These are phyloP conservation scores for Artemisiospiza belli DNA, from an alignment of 2,113 vertebrate species.

Conservation along the genomic window DNA sequence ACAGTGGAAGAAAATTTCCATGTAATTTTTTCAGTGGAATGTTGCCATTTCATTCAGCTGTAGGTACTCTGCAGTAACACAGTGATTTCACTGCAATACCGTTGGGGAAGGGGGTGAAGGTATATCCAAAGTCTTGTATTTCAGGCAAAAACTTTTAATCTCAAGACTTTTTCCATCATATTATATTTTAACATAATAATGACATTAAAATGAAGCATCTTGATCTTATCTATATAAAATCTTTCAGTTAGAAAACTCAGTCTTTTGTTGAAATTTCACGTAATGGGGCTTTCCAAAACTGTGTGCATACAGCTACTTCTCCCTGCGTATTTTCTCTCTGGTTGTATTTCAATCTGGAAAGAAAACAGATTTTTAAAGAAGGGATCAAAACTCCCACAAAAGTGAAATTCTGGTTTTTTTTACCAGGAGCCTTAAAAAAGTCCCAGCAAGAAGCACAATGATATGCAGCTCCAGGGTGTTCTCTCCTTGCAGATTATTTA, in stretches of 20 bases:
- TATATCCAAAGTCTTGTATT: not conserved
- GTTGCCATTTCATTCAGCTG: not conserved
- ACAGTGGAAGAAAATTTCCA: not conserved
- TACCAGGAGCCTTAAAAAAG: not conserved
- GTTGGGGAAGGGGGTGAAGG: fast-evolving
- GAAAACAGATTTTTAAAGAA: not conserved
- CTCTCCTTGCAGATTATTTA: not conserved
- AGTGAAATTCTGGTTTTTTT: not conserved
- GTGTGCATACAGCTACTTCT: not conserved
- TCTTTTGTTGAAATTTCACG: not conserved
- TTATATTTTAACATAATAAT: not conserved
- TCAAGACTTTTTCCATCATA: not conserved
- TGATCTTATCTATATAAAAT: not conserved
- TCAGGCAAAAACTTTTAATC: not conserved
- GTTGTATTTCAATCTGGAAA: not conserved
- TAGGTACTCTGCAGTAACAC: not conserved
- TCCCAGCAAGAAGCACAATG: not conserved
- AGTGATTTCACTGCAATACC: not conserved
- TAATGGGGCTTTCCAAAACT: not conserved
- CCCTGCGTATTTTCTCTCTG: not conserved
- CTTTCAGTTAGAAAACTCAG: not conserved
- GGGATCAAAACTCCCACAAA: not conserved
- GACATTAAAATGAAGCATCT: not conserved
- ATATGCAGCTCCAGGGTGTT: not conserved
- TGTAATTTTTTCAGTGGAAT: not conserved